These are phyloP conservation scores for Pantherophis guttatus DNA, from an alignment of 2,113 vertebrate genomes.

Conservation along the genomic window DNA sequence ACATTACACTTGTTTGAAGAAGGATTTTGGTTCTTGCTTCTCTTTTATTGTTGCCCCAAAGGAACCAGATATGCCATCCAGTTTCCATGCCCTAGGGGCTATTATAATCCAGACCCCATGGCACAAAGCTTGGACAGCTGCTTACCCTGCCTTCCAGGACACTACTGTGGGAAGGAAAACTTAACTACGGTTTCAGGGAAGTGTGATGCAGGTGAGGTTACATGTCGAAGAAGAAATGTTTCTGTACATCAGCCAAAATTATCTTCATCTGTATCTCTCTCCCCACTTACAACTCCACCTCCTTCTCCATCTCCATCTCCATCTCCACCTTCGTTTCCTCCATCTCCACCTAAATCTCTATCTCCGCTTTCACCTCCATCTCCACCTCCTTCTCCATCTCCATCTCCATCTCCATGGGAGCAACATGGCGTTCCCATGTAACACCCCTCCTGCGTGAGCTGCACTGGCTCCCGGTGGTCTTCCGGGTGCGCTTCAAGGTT, in stretches of 20 bases:
- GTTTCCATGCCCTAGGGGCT: slow-evolving; percentile 91
- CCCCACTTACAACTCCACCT: neutral
- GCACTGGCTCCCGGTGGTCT: no score
- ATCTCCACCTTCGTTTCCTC: no score
- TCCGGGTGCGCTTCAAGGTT: no score
- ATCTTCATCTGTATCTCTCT: neutral
- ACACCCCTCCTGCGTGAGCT: no score
- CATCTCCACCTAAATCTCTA: no score
- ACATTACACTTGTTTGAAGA: fast-evolving
- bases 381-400: neutral
- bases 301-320: neutral
- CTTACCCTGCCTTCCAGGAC: slow-evolving; percentile 87
- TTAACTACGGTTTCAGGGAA: slow-evolving; percentile 80
- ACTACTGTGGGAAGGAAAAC: slow-evolving; percentile 87
- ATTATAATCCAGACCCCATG: slow-evolving; percentile 90
- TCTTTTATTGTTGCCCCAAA: slow-evolving; percentile 52
- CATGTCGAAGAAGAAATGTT: neutral
- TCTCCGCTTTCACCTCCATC: fast-evolving
- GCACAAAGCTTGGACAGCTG: slow-evolving; percentile 92
- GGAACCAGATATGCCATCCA: slow-evolving; percentile 82
- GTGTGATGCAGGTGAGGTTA: slow-evolving; percentile 84
- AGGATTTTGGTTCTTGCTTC: neutral
- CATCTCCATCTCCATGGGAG: no score
- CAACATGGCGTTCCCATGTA: no score
- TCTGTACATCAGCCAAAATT: neutral